Percentiles rank a stretch among this genome's conserved stretches.
phyloP scores from a whole-genome alignment of 2,113 vertebrate genomes.

The Chaetorhynchus papuensis region DNA sequence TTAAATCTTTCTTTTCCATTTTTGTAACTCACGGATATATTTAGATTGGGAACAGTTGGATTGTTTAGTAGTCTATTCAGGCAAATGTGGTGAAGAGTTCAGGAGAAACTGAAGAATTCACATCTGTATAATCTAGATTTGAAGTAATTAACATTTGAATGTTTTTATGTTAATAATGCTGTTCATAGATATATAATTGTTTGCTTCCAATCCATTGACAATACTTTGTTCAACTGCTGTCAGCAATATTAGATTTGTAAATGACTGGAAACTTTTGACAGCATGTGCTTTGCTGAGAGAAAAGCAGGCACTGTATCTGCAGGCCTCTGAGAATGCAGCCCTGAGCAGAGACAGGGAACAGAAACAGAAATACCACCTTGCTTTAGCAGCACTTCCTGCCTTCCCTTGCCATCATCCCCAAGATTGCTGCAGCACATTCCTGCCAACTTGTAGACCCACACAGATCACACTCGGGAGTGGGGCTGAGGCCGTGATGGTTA shows the following conservation, averaged over 20 bases:
- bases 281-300: background rate
- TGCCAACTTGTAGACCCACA: background rate
- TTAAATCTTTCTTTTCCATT: background rate
- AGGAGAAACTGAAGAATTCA: slow-evolving; percentile 6
- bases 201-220: background rate
- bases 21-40: background rate
- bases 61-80: slow-evolving; percentile 9
- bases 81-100: background rate
- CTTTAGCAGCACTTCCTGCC: background rate
- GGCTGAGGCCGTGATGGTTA: background rate
- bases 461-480: background rate
- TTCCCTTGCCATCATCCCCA: background rate
- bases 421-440: background rate
- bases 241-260: background rate
- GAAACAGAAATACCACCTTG: background rate
- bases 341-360: background rate
- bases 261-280: background rate
- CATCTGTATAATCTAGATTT: slow-evolving; percentile 23
- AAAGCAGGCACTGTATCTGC: background rate
- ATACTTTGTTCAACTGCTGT: background rate
- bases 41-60: background rate
- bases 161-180: background rate
- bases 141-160: slow-evolving; percentile 41
- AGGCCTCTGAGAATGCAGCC: background rate
- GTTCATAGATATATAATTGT: background rate